A percentile compares a stretch with the other conserved stretches of the same genome.
phyloP scores from a whole-genome alignment of 2,113 vertebrate genomes.

The Pantherophis guttatus region DNA sequence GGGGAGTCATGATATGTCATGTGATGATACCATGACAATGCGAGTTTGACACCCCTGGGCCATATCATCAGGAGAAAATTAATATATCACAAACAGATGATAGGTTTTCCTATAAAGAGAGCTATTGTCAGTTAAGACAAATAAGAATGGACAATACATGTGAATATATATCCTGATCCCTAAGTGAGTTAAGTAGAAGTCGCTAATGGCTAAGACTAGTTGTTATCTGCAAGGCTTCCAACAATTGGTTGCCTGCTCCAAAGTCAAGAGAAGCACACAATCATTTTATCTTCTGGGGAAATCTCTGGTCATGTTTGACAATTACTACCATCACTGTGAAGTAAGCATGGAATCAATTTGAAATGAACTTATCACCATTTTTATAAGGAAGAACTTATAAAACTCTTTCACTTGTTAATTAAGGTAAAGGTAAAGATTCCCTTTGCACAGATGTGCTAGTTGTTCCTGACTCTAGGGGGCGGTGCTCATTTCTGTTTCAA shows the following conservation, averaged over 20 bases:
- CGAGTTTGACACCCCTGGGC: neutral
- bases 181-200: neutral
- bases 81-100: neutral
- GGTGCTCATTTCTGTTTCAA: no score
- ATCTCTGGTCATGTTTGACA: neutral
- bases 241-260: neutral
- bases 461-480: no score
- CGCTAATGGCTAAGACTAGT: neutral
- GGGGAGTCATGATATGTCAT: no score
- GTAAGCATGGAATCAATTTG: neutral
- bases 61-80: neutral
- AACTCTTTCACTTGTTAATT: neutral
- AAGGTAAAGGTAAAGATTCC: no score
- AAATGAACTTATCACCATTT: neutral
- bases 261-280: neutral
- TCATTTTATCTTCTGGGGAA: neutral
- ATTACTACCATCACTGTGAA: neutral
- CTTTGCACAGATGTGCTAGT: no score
- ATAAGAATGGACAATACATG: neutral
- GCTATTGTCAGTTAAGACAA: neutral
- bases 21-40: no score
- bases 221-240: neutral
- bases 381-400: neutral
- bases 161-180: neutral
- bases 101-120: neutral